These are phyloP conservation scores for Xenops minutus DNA, from an alignment of 2,797 vertebrate genomes.

Conservation along the genomic window DNA sequence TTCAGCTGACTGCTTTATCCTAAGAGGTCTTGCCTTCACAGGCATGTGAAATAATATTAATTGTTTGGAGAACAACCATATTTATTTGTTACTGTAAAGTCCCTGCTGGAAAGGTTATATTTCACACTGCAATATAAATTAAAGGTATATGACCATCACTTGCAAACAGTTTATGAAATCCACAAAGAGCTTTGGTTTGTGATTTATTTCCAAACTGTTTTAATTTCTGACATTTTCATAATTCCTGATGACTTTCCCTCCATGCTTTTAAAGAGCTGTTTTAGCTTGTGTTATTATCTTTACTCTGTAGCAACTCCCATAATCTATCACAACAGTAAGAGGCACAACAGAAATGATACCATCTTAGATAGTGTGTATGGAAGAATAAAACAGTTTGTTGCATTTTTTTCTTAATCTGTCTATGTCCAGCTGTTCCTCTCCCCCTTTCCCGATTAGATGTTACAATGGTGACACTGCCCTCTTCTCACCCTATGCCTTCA, in stretches of 20 bases:
- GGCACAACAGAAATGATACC: background rate
- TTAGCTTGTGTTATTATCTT: background rate
- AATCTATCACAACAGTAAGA: background rate
- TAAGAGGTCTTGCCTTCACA: background rate
- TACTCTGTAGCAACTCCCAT: background rate
- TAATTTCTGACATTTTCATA: background rate
- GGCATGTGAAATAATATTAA: background rate
- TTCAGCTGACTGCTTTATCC: background rate
- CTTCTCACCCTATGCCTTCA: background rate
- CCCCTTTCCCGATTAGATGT: background rate
- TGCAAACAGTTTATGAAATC: background rate
- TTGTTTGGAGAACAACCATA: background rate
- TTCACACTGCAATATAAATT: background rate
- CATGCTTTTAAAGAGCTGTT: background rate
- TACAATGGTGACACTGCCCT: background rate
- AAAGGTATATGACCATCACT: background rate
- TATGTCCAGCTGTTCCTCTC: background rate
- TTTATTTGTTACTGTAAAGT: background rate
- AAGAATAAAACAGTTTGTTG: background rate
- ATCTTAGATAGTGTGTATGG: background rate
- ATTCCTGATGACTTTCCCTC: background rate
- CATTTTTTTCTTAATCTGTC: background rate
- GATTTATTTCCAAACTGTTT: background rate
- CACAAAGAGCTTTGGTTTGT: background rate
- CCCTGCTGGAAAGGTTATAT: background rate